Evolutionary conservation across 2,113 vertebrate genomes (phyloP), one percentile per base, ranked within the genome.

Genomic region (Passer domesticus): DNA sequence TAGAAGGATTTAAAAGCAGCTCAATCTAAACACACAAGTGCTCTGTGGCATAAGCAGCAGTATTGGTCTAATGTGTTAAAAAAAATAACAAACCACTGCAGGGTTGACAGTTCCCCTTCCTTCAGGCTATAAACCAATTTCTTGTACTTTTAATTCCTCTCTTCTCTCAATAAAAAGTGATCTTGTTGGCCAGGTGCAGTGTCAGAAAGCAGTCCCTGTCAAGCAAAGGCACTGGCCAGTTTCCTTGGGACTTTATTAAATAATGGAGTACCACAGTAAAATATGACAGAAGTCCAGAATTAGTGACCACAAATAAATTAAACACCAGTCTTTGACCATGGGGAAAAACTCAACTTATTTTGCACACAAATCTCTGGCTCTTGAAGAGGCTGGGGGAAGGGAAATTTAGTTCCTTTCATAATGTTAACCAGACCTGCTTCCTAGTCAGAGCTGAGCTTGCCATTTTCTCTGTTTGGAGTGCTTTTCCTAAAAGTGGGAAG

Each of bases 371-470:
- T 90, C 59, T 95, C 88, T 77, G 67, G 59, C 47, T 25, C 52
- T 89, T 63, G 63, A 90, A 90, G 52, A 78, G n/a, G 11, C 31
- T 64, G 56, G 69, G 80, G 87, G 60, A 91, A 89, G 76, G 95
- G 83, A 56, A 91, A 41, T 80, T 13, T 28, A 31, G 86, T 68
- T 89, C 31, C 60, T 91, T 92, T 79, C 73, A 17, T 92, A 94
- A 94, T 56, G 50, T 68, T 94, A 95, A 92, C 73, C 94, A 87
- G 92, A 87, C 87, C 33, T 78, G 25, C 62, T 70, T 82, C 73
- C 86, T 68, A 78, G 69, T 63, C 64, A 84, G 41, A 7, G 0
- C 55, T 41, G 52, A 66, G 35, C 67, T 86, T 89, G 46, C 73
- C 17, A 11, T 83, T 74, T 91, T 39, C 19, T 50, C 56, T 81